Evolutionary conservation across 2,888 invertebrate species (phyloP), one percentile per base, ranked within the genome.

Genomic region (Drosophila setosimentum): DNA sequence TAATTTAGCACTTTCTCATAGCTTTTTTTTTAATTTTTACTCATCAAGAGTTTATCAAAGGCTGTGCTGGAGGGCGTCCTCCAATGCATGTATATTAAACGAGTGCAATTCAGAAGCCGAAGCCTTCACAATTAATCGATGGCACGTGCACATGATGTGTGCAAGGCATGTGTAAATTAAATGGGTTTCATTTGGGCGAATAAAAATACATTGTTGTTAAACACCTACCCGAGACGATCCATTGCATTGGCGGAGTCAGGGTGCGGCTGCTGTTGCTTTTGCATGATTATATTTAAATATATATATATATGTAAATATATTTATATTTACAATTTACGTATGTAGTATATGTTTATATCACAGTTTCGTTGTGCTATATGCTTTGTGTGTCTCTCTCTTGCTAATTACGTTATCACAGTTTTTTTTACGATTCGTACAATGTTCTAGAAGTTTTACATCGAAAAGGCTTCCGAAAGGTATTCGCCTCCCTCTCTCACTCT

Each of bases 401-500:
- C 33, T 73, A 64, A 53, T 70, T 68, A 51, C 51, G 62, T 73
- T 87, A 87, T 87, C 86, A 87, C 86, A 87, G 87, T 76, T 86
- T 66, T 42, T 73, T 88, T 90, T 74, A 64, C 69, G 68, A 58
- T 76, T 73, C 62, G 33, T 29, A 73, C 59, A 60, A 64, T 32
- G 50, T 58, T 71, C 80, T 85, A 68, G 48, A 71, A 73, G 73
- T 80, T 89, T 84, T 85, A 84, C 84, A 84, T 84, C 74, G 84
- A 87, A 77, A 86, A 59, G 73, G 66, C 74, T 64, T 67, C 57
- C 55, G 48, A 80, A 51, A 77, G 65, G 53, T 71, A 48, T 68
- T 54, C 55, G 55, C 53, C 70, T 68, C 35, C 45, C 50, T 59
- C 51, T 63, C 32, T 42, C 55, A 57, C 37, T 40, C 18, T 68